These are phyloP conservation scores for Hoplodrina ambigua DNA, from an alignment of 2,888 invertebrate genomes.

Conservation along the genomic window DNA sequence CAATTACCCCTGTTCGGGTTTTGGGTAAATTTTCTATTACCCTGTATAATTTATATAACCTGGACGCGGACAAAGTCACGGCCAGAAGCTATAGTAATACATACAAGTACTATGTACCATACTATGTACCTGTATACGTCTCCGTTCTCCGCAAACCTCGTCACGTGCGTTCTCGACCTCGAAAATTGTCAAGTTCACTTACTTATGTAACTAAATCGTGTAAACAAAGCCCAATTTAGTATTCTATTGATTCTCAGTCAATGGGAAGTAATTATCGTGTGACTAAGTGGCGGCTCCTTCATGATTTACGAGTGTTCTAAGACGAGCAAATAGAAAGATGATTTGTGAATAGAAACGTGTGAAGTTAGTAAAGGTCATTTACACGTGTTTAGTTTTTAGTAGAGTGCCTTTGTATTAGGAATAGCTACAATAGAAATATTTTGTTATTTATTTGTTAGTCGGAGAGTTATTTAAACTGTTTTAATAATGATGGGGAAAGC, in stretches of 20 bases:
- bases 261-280: conserved; percentile 47
- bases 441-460: background rate
- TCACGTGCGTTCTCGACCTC: conserved; percentile 27
- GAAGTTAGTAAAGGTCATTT: background rate
- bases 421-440: background rate
- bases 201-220: conserved; percentile 43
- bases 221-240: conserved; percentile 46
- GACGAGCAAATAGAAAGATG: conserved; percentile 13
- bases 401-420: background rate
- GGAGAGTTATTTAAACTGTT: no score
- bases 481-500: no score
- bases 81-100: no score
- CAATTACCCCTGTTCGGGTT: no score
- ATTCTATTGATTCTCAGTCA: conserved; percentile 38
- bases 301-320: conserved; percentile 15
- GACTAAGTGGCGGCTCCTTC: conserved; percentile 34
- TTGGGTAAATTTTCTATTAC: no score
- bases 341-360: conserved; percentile 37
- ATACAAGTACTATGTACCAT: no score
- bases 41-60: no score
- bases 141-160: conserved; percentile 6
- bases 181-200: conserved; percentile 58
- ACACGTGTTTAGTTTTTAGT: conserved; percentile 3
- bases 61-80: no score
- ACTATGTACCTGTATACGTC: background rate